Conservation (phyloP, 2,888 invertebrate genomes). For the Anarsia innoxiella region DNA sequence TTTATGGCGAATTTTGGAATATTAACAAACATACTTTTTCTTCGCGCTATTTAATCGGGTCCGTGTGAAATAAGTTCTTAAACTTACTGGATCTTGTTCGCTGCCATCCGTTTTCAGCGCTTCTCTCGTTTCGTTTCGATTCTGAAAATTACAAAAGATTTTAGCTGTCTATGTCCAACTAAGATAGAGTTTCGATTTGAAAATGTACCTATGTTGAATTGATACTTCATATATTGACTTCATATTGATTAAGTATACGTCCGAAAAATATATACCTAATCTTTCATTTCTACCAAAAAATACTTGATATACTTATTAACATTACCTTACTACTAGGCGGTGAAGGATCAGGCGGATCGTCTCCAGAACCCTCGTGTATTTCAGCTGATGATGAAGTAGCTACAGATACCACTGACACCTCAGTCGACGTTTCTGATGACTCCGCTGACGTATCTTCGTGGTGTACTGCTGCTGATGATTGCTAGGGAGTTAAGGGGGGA, state of each 20-base stretch:
- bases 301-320: no score
- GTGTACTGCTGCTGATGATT: slow-evolving; percentile 10
- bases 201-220: no score
- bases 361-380: slow-evolving; percentile 56
- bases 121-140: slow-evolving; percentile 80
- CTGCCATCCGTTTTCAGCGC: slow-evolving; percentile 83
- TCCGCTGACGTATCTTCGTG: slow-evolving; percentile 19
- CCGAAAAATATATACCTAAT: no score
- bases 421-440: slow-evolving; percentile 33
- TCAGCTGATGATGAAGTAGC: slow-evolving; percentile 42
- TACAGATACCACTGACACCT: slow-evolving; percentile 38
- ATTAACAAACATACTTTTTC: neutral
- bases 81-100: slow-evolving; percentile 84
- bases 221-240: no score
- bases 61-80: no score
- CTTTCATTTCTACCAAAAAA: no score
- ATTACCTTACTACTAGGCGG: slow-evolving; percentile 19
- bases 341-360: slow-evolving; percentile 50
- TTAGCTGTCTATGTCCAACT: no score
- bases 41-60: neutral
- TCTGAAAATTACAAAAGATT: slow-evolving; percentile 9
- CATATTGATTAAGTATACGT: no score
- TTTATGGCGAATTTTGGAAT: no score
- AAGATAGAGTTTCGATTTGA: no score
- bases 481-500: no score